Conservation (phyloP, 2,797 vertebrate species). For the Psittacula derbiana region DNA sequence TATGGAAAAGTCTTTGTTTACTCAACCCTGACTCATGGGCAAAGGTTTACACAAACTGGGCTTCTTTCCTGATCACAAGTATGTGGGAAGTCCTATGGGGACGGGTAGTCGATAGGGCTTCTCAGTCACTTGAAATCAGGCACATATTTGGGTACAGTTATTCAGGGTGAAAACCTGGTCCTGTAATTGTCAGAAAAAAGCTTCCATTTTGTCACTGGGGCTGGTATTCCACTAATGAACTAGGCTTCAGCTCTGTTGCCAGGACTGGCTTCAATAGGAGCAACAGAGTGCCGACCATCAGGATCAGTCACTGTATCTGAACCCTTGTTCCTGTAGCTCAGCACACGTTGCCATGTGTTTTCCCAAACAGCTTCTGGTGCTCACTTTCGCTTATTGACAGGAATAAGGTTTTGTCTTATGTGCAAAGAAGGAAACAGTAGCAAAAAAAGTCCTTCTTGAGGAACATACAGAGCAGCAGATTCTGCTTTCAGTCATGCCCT, state of each 20-base stretch:
- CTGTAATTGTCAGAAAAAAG: neutral
- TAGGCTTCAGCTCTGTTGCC: neutral
- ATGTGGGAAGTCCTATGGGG: neutral
- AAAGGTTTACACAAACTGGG: constrained; percentile 17
- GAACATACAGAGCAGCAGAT: neutral
- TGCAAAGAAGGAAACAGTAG: neutral
- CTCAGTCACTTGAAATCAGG: neutral
- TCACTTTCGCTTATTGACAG: neutral
- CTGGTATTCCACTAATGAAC: neutral
- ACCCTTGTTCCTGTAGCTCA: fast-evolving
- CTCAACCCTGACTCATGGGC: constrained; percentile 8
- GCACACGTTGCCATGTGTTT: fast-evolving
- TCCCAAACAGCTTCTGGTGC: neutral
- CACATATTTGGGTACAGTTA: neutral
- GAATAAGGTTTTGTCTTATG: neutral
- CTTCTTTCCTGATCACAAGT: constrained; percentile 1
- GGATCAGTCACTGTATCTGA: fast-evolving
- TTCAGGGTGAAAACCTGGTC: neutral
- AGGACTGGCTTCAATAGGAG: neutral
- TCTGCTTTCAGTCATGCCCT: neutral
- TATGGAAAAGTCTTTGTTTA: constrained; percentile 12
- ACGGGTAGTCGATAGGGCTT: neutral
- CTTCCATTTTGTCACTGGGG: neutral
- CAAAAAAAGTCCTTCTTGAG: neutral
- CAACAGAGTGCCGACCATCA: fast-evolving